Percentiles rank a stretch among this genome's conserved stretches.
Conservation (phyloP, 2,113 vertebrate genomes). For the Hypocryptadius cinnamomeus region DNA sequence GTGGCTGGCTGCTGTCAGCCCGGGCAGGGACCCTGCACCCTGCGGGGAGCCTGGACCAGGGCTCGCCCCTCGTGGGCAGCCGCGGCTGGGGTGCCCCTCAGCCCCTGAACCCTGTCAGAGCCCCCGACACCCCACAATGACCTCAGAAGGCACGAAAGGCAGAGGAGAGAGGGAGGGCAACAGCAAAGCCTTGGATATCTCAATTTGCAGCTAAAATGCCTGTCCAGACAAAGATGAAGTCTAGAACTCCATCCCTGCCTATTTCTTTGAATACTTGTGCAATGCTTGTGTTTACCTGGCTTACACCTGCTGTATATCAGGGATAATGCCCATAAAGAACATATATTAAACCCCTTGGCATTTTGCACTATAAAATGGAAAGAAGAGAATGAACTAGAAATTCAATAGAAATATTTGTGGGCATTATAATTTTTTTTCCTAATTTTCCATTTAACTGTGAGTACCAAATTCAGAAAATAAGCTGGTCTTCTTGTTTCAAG, state of each 20-base stretch:
- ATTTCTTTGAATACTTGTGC: neutral
- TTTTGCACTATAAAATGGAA: neutral
- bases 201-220: neutral
- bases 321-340: neutral
- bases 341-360: neutral
- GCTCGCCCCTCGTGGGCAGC: neutral
- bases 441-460: neutral
- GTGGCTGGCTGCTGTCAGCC: neutral
- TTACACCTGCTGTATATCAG: neutral
- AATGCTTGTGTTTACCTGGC: neutral
- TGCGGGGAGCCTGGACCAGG: neutral
- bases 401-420: neutral
- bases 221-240: neutral
- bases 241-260: neutral
- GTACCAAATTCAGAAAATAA: neutral
- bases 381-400: neutral
- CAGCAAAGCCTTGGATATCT: neutral
- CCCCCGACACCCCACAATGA: neutral
- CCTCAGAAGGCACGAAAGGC: neutral
- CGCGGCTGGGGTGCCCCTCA: neutral
- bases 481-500: neutral
- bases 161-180: neutral
- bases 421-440: neutral
- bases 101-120: neutral
- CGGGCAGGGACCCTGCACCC: neutral